phyloP scores from a whole-genome alignment of 2,797 vertebrate species.

The Eutrigla gurnardus region DNA sequence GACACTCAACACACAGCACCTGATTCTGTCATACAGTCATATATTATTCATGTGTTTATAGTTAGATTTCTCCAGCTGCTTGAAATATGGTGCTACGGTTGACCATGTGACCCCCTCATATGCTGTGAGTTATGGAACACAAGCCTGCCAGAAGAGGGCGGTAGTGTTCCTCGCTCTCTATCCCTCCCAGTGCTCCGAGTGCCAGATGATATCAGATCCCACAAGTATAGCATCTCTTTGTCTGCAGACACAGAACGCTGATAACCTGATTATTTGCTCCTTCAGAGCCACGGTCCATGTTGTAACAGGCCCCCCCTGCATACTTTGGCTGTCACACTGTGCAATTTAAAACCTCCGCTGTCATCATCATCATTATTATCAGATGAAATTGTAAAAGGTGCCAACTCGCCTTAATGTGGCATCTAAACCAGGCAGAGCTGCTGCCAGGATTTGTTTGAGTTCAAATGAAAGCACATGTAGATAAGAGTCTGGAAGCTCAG shows the following conservation, averaged over 20 bases:
- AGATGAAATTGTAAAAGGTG: constrained; percentile 47
- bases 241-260: constrained; percentile 15
- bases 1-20: not conserved
- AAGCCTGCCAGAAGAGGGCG: constrained; percentile 68
- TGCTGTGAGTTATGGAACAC: not conserved
- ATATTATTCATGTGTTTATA: not conserved
- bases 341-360: constrained; percentile 65
- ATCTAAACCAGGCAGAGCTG: constrained; percentile 1
- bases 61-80: not conserved
- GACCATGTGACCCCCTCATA: not conserved
- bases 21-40: not conserved
- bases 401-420: constrained; percentile 31
- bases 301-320: constrained; percentile 63
- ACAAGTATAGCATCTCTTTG: constrained; percentile 32
- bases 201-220: constrained; percentile 21
- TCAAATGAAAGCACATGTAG: not conserved
- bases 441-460: constrained; percentile 11
- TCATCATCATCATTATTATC: constrained; percentile 60
- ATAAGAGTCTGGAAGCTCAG: not conserved
- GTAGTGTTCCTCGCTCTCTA: constrained; percentile 22
- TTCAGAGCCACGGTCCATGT: constrained; percentile 49
- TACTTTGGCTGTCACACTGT: constrained; percentile 54
- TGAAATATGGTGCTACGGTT: not conserved
- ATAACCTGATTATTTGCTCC: constrained; percentile 61
- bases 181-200: not conserved